Conservation (phyloP, 2,797 vertebrate genomes). For the Anabas testudineus region DNA sequence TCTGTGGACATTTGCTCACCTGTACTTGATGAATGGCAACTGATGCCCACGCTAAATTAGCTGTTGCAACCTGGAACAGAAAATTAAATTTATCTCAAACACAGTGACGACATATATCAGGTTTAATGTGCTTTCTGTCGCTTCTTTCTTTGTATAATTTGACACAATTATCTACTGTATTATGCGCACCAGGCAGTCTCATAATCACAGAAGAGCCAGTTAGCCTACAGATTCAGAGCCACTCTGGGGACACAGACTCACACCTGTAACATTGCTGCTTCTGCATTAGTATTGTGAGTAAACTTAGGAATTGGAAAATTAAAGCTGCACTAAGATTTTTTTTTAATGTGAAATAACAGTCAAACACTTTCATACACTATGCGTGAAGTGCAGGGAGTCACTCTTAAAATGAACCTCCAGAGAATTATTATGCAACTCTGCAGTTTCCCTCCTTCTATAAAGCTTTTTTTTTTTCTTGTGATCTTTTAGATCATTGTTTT, state of each 20-base stretch:
- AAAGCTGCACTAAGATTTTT: constrained; percentile 3
- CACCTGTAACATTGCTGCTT: background rate
- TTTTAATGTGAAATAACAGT: background rate
- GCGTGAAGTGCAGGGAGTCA: background rate
- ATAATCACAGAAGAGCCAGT: constrained; percentile 25
- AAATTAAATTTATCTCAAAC: constrained; percentile 39
- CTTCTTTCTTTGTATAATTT: constrained; percentile 20
- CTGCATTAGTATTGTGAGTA: background rate
- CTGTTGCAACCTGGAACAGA: constrained; percentile 91
- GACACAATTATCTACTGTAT: constrained; percentile 12
- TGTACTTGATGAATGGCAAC: constrained; percentile 99
- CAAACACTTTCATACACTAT: background rate
- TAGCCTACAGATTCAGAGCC: background rate
- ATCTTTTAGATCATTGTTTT: constrained; percentile 8
- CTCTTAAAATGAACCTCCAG: no score
- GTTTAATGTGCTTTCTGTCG: no score
- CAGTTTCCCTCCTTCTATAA: no score
- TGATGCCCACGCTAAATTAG: constrained; percentile 97
- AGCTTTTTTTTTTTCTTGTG: no score
- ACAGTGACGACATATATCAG: no score
- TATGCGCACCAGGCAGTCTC: constrained; percentile 7
- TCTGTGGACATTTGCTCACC: constrained; percentile 81
- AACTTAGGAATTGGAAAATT: constrained; percentile 4
- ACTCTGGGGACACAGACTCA: background rate
- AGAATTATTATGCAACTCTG: no score